Base-by-base conservation (phyloP, 2,888 invertebrate genomes). In the Stenodema calcarata region DNA sequence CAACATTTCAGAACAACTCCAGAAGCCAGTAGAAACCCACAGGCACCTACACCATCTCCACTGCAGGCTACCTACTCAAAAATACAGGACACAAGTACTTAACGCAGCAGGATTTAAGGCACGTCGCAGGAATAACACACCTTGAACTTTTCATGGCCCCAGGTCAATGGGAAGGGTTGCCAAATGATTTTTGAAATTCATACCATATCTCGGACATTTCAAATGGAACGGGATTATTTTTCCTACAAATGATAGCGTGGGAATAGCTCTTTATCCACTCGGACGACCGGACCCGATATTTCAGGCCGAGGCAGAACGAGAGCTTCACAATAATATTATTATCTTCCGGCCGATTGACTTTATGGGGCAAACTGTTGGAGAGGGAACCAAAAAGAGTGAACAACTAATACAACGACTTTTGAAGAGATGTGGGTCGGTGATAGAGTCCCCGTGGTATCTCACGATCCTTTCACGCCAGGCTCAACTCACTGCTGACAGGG, bases 271-370 rank as follows among this genome's bases (percentile, higher is more conserved):
- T n/a, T 23, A 23, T 62, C 23, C 62, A 62, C 62, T 23, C 18
- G 62, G 23, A 62, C 7, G 62, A 23, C 54, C 18, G 2, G 23
- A 18, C 62, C 62, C 11, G 7, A 62, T 23, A 23, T 23, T 23
- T 62, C 62, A 23, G 62, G 62, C 23, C 62, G 62, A 73, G 73
- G 73, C 35, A 73, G 73, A 73, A 30, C 35, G 35, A 73, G 73
- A 73, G 41, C 23, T 62, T 62, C 73, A 78, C 78, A 78, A 78
- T 78, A 78, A 78, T 44, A 78, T 78, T 78, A 78, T 78, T 44
- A 78, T 78, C 78, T 78, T 78, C 78, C 78, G 78, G 78, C 42
- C 44, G 78, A 78, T 78, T 78, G 78, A 23, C 44, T 78, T 78
- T 78, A 78, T 78, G 41, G 78, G 23, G 44, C 78, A 44, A 41